Conservation (phyloP, 2,113 vertebrate species). For the Balaeniceps rex region DNA sequence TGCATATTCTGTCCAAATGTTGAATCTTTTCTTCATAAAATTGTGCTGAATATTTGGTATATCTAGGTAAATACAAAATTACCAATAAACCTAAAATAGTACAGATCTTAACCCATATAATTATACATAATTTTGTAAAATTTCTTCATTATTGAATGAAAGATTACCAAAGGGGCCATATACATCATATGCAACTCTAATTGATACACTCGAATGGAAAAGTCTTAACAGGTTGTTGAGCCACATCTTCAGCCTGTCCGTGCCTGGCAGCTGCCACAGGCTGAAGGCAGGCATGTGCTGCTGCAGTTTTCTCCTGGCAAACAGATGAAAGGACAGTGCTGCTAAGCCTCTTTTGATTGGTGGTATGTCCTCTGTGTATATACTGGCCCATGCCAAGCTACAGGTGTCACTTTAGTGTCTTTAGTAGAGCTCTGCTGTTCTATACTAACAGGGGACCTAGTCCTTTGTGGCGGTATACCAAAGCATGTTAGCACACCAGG, state of each 20-base stretch:
- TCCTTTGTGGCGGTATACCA: neutral
- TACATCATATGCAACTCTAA: neutral
- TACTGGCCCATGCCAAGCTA: neutral
- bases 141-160: neutral
- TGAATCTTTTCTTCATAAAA: neutral
- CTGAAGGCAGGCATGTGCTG: neutral
- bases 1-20: neutral
- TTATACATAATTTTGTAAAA: neutral
- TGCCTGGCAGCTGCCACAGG: neutral
- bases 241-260: neutral
- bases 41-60: neutral
- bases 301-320: neutral
- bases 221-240: neutral
- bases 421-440: neutral
- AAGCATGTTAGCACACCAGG: neutral
- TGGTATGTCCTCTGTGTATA: neutral
- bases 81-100: neutral
- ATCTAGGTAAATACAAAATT: neutral
- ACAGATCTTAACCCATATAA: neutral
- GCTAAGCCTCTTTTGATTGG: neutral
- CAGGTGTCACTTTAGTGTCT: neutral
- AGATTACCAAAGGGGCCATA: neutral
- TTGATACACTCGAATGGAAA: neutral
- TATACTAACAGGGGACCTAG: neutral
- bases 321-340: neutral